Evolutionary conservation across 2,113 vertebrate genomes (phyloP).

Genomic region (Poeciliopsis prolifica): DNA sequence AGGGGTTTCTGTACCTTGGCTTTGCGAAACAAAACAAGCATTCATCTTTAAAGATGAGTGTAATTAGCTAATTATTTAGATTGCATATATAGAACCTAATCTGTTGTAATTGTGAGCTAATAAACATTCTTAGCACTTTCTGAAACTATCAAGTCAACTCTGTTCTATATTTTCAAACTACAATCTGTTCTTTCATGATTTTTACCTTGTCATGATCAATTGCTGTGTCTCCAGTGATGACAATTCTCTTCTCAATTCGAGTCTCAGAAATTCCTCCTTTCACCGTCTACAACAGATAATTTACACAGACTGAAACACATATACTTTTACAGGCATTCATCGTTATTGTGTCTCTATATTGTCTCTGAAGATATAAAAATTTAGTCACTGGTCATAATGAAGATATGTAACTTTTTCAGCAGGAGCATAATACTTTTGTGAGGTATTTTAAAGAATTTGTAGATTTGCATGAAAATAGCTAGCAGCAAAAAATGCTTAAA

Average conservation of each 20-base stretch:
- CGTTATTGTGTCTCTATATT: not conserved
- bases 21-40: too few relatives aligned
- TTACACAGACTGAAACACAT: not conserved
- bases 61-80: too few relatives aligned
- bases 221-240: conserved; percentile 95
- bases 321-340: not conserved
- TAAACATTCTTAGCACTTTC: not conserved
- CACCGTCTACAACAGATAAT: conserved; percentile 84
- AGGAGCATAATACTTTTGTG: not conserved
- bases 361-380: not conserved
- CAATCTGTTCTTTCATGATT: not conserved
- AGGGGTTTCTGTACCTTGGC: too few relatives aligned
- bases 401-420: not conserved
- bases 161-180: not conserved
- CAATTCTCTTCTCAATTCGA: conserved; percentile 96
- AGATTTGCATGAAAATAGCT: not conserved
- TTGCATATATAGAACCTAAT: too few relatives aligned
- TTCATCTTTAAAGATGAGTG: too few relatives aligned
- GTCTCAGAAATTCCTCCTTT: conserved; percentile 99
- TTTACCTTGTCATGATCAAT: conserved; percentile 97
- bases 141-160: not conserved
- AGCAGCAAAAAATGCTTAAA: too few relatives aligned
- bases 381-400: not conserved
- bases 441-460: too few relatives aligned
- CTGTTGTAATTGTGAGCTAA: not conserved